Conservation (phyloP, 2,797 vertebrate genomes). For the Streptopelia turtur region DNA sequence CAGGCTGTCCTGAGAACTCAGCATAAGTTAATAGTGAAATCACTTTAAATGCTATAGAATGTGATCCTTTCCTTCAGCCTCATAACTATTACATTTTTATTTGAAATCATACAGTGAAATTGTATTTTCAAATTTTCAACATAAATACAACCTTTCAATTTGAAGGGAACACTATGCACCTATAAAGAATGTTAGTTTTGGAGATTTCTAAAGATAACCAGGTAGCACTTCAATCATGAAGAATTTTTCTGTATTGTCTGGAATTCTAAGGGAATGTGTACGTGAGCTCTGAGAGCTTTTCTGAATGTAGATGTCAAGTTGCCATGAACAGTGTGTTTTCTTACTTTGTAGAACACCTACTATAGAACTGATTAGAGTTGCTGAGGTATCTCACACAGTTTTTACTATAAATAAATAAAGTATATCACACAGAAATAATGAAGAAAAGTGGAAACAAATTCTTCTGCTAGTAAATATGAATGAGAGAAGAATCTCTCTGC, state of each 20-base stretch:
- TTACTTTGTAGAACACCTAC: neutral
- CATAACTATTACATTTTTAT: neutral
- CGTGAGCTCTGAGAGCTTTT: neutral
- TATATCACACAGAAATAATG: neutral
- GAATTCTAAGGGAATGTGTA: neutral
- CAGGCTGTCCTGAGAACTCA: neutral
- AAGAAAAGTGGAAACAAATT: neutral
- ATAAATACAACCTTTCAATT: neutral
- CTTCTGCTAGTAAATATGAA: neutral
- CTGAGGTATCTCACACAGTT: neutral
- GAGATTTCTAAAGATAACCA: neutral
- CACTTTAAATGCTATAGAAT: neutral
- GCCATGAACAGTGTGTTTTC: neutral
- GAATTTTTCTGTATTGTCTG: neutral
- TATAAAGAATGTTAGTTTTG: neutral
- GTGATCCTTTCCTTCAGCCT: neutral
- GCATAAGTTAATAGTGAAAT: neutral
- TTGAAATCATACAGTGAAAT: neutral
- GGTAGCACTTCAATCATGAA: neutral
- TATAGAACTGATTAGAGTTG: neutral
- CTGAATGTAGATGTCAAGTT: neutral
- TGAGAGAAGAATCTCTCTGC: neutral
- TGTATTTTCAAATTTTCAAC: neutral
- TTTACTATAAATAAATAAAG: neutral
- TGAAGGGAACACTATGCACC: neutral